Base-by-base conservation (phyloP, 1,140 invertebrate species). In the Achroia grisella region DNA sequence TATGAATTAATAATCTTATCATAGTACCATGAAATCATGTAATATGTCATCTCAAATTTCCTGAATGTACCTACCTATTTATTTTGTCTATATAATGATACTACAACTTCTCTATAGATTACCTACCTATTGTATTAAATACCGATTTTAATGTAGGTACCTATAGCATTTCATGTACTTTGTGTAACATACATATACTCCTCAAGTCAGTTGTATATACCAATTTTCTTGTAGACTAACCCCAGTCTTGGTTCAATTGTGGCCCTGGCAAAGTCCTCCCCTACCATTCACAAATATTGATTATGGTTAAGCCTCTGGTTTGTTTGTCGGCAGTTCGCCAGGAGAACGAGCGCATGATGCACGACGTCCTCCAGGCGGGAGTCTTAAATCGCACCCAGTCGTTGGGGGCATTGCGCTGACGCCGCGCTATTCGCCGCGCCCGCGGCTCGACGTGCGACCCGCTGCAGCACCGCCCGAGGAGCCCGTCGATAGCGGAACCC, bases 311-410 rank as follows among this genome's bases (percentile, higher is more conserved):
- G 73, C 73, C 34, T 56, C 29, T 54, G 10, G 6, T 44, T 9
- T 60, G 37, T 54, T 81, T 81, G 75, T 80, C 48, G 63, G 36
- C 80, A 85, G 80, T 85, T 63, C 80, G 80, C 57, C 80, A 85
- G 71, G 80, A 85, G 80, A 85, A 85, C 80, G 80, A 85, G 73
- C 80, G 78, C 62, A 64, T 85, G 80, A 82, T 85, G 73, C 77
- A 77, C 72, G 80, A 85, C 80, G 80, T 67, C 58, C 78, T 79
- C 48, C 80, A 79, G 71, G 76, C 59, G 77, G 78, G 62, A 75
- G 71, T 77, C 75, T 76, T 73, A 74, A 85, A 85, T 85, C 80
- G 78, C 80, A 84, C 80, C 80, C 80, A 75, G 77, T 84, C 72
- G 73, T 84, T 68, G 80, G 74, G 44, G 75, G 77, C 44, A 79